A percentile compares a stretch with the other conserved stretches of the same genome.
phyloP scores from a whole-genome alignment of 2,888 invertebrate species.

The Drosophila fulvimacula region DNA sequence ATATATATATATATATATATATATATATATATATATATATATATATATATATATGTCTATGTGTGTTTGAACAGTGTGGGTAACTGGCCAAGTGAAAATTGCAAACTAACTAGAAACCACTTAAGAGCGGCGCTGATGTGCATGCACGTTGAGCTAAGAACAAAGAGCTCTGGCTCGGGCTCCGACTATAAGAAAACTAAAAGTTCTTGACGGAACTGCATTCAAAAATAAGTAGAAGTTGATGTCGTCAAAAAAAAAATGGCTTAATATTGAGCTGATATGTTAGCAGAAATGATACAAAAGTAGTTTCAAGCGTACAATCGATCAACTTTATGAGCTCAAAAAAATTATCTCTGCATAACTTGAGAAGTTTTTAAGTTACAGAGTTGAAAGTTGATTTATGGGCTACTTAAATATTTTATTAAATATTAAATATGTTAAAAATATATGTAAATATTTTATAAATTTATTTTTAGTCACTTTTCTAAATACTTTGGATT shows the following conservation, averaged over 20 bases:
- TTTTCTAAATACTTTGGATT: background rate
- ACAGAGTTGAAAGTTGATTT: background rate
- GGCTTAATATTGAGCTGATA: conserved; percentile 31
- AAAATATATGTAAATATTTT: background rate
- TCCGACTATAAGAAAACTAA: conserved; percentile 1
- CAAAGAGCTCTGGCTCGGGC: conserved; percentile 30
- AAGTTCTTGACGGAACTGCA: conserved; percentile 32
- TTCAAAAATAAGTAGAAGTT: conserved; percentile 14
- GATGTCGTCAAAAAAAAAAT: conserved; percentile 4
- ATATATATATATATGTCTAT: background rate
- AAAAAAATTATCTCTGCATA: background rate
- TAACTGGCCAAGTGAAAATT: conserved; percentile 69
- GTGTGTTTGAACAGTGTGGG: conserved; percentile 2
- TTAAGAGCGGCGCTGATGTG: conserved; percentile 64
- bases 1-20: background rate
- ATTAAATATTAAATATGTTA: background rate
- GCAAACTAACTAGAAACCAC: conserved; percentile 76
- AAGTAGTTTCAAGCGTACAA: background rate
- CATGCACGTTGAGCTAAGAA: conserved; percentile 20
- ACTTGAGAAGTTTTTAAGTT: background rate
- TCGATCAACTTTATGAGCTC: background rate
- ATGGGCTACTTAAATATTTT: background rate
- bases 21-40: background rate
- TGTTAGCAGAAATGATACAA: conserved; percentile 15
- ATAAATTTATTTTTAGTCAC: background rate